Evolutionary conservation across 2,797 vertebrate species (phyloP), one percentile per base, ranked within the genome.

Genomic region (Oreonectes daqikongensis): DNA sequence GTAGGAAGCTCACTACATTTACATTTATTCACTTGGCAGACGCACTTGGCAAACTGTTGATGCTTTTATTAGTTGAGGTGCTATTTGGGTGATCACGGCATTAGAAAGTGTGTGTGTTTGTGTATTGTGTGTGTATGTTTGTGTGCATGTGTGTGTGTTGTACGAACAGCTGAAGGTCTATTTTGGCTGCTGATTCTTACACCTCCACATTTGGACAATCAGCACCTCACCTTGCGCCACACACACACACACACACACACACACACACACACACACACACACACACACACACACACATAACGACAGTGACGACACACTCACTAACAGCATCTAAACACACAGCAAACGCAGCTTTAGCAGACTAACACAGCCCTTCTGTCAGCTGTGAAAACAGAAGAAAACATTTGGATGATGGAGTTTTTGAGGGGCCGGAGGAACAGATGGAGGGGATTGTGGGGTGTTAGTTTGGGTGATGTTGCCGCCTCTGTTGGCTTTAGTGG

Each of bases 351-450:
- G 4, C 44, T 73, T 64, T 73, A 64, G 26, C 71, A 64, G 44
- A 64, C 15, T 38, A 64, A 53, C 59, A 59, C 44, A 20, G 38
- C 11, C 18, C 48, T 40, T 52, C 72, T 65, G 72, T 74, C 72
- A 74, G 60, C 72, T 74, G 72, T 65, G 72, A 74, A 65, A 74
- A 73, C 59, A 64, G 71, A 20, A 50, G 71, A 46, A 73, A 73
- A 53, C 72, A 53, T 74, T 53, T 74, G 72, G 48, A 74, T 14
- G 72, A 74, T 64, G 30, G 20, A 53, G 44, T 73, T 64, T 73
- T 10, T 38, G 71, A 22, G n/a, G 17, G 70, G 28, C 28, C 28
- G 42, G 30, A 18, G 22, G 8, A 65, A 74, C 72, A 74, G 72
- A 74, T 74, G 72, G 46, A 65, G n/a, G 10, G 60, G 22, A 53